Base-by-base conservation (phyloP, 2,113 vertebrate species). In the Ondatra zibethicus region DNA sequence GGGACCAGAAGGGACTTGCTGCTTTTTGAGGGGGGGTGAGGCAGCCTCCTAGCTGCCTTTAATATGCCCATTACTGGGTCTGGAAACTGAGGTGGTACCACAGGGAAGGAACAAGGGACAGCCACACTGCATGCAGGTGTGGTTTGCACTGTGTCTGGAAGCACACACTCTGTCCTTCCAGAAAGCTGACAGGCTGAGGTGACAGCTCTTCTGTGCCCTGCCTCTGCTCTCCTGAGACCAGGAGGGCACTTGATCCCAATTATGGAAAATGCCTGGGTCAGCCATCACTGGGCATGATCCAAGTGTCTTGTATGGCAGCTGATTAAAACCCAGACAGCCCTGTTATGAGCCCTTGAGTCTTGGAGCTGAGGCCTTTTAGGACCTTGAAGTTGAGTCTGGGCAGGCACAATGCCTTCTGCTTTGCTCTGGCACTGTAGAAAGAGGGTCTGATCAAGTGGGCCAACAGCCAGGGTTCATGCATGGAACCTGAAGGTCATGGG, bases 221-320 rank as follows among this genome's bases (percentile, higher is more conserved):
- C 12, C 98, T 98, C 4, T 98, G 99, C 98, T 99, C 98, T 99
- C 99, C 98, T 98, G 98, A 98, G 98, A 98, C 97, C 97, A 98
- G 98, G 98, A 99, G 98, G 98, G 99, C 98, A 99, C 99, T 99
- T 99, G 99, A 99, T 99, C 99, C 99, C 99, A 99, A 99, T 99
- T 99, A 99, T 99, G 99, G 99, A 99, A 99, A 99, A 99, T 98
- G 99, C 98, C 99, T 98, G 98, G 98, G 98, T 99, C 99, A 99
- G 99, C 98, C 98, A 98, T 99, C 99, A 99, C 98, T 98, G 99
- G 98, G 98, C 98, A 99, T 99, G 99, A 99, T 99, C 98, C 98
- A 91, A 96, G 94, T 66, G 97, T 98, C 98, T 99, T 98, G 95
- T 97, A 98, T 94, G 98, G 98, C 97, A 45, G 96, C 98, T 98